Percentiles rank a stretch among this genome's conserved stretches.
Conservation (phyloP, 1,140 invertebrate species). For the Drosophila littoralis region DNA sequence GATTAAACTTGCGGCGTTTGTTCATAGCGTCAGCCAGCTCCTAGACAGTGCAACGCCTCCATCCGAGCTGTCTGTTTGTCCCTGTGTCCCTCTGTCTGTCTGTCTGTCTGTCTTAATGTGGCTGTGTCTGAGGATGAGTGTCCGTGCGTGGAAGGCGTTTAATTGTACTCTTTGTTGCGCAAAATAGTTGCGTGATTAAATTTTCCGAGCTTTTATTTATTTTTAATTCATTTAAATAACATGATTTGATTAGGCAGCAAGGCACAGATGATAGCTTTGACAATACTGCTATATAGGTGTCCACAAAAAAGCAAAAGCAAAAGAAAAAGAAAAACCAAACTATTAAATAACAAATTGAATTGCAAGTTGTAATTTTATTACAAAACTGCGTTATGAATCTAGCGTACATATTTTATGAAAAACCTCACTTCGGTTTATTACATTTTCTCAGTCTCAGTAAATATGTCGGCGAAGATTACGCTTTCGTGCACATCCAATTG, state of each 20-base stretch:
- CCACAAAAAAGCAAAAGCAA: neutral
- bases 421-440: neutral
- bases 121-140: constrained; percentile 4
- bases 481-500: constrained; percentile 11
- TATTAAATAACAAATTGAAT: constrained; percentile 18
- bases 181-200: constrained; percentile 81
- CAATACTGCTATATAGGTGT: neutral
- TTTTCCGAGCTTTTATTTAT: constrained; percentile 74
- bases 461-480: constrained; percentile 45
- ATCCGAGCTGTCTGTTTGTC: constrained; percentile 8
- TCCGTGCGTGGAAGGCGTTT: constrained; percentile 44
- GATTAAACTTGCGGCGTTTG: constrained; percentile 81
- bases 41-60: constrained; percentile 48
- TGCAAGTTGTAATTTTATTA: constrained; percentile 5
- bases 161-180: constrained; percentile 78
- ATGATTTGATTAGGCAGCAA: constrained; percentile 61
- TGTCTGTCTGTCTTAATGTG: neutral
- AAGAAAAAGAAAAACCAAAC: constrained; percentile 10
- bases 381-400: constrained; percentile 5
- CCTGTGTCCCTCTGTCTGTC: constrained; percentile 1
- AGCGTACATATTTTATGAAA: constrained; percentile 14
- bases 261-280: constrained; percentile 11
- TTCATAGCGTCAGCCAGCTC: constrained; percentile 30
- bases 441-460: constrained; percentile 12
- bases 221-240: constrained; percentile 75